phyloP scores from a whole-genome alignment of 2,113 vertebrate species.

The Anguilla japonica region DNA sequence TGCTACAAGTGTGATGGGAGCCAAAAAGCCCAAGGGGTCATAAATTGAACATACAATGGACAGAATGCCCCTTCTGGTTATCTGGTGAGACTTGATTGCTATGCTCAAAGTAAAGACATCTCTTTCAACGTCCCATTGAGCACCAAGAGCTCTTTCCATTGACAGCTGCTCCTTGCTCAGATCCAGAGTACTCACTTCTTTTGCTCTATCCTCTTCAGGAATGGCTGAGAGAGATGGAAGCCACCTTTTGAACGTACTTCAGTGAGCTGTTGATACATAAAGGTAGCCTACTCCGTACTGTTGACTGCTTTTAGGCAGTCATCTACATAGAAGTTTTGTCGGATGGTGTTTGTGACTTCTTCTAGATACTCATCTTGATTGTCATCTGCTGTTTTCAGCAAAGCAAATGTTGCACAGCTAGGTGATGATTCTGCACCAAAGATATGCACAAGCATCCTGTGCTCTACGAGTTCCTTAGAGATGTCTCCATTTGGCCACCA shows the following conservation, averaged over 20 bases:
- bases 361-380: not conserved
- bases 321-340: constrained; percentile 2
- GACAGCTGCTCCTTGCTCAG: no score
- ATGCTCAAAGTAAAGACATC: no score
- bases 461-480: not conserved
- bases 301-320: constrained; percentile 12
- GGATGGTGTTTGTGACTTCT: not conserved
- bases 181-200: no score
- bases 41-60: no score
- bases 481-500: constrained; percentile 17
- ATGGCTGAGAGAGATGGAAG: not conserved
- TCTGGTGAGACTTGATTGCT: no score
- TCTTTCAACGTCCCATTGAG: no score
- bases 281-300: not conserved
- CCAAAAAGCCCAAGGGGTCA: no score
- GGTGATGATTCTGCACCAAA: not conserved
- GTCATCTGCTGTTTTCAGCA: not conserved
- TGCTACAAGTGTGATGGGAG: no score
- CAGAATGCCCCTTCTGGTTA: no score
- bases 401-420: not conserved
- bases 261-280: not conserved
- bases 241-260: not conserved
- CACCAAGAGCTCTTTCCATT: no score
- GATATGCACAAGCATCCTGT: constrained; percentile 11
- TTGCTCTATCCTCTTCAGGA: no score